These are phyloP conservation scores for Trachythela sp. DNA, from an alignment of 64 coral and sea anemone genomes.

Conservation along the genomic window DNA sequence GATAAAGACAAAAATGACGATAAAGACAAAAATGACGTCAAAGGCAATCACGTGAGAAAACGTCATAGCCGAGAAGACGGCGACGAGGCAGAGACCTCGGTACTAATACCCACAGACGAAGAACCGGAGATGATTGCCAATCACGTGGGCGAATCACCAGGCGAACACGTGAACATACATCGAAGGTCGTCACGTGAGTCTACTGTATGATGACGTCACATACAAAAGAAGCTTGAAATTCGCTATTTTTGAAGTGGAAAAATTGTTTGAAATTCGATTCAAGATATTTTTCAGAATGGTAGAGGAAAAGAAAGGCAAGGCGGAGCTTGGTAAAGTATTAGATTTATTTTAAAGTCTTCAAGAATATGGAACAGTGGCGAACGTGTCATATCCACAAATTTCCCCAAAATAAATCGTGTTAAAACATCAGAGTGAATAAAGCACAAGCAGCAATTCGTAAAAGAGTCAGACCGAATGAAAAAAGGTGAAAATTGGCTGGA, in stretches of 20 bases:
- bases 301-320: background rate
- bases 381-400: too few species aligned
- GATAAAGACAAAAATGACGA: conserved; percentile 88
- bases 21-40: conserved; percentile 84
- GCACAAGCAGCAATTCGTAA: too few species aligned
- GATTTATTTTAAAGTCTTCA: background rate
- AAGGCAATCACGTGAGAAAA: conserved; percentile 34
- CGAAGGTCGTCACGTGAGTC: background rate
- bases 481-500: too few species aligned
- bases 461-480: too few species aligned
- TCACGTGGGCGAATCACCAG: background rate
- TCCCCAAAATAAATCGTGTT: too few species aligned
- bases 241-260: background rate
- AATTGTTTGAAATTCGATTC: background rate
- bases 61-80: background rate
- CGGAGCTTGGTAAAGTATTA: background rate
- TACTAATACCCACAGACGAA: background rate
- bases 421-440: too few species aligned
- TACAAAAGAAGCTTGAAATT: background rate
- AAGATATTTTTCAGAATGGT: background rate
- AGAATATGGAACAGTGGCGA: background rate
- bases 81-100: background rate
- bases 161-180: background rate
- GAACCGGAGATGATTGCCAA: background rate
- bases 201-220: conserved; percentile 1